Conservation (phyloP, 2,797 vertebrate species). For the Pterois miles region DNA sequence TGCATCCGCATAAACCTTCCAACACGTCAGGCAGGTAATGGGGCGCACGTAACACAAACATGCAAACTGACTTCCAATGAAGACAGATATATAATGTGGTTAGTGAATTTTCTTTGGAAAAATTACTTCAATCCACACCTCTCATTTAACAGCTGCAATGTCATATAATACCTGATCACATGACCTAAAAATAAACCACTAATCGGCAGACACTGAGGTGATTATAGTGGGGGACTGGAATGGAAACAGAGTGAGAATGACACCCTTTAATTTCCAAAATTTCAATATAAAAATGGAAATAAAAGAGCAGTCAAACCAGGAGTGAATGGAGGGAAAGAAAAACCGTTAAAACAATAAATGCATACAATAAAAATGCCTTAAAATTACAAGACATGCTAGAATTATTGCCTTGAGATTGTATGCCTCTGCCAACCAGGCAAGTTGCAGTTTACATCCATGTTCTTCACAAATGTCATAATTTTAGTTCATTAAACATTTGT, state of each 20-base stretch:
- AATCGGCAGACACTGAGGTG: rapidly evolving
- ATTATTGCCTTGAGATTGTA: no score
- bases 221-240: background rate
- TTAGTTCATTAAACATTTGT: no score
- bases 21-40: background rate
- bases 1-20: background rate
- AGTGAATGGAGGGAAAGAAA: background rate
- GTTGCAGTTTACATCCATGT: no score
- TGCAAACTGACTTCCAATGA: background rate
- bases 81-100: background rate
- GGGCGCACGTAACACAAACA: background rate
- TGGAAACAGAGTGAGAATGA: background rate
- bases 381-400: background rate
- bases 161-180: background rate
- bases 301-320: background rate
- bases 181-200: background rate
- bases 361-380: background rate
- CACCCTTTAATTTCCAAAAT: background rate
- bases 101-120: background rate
- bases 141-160: background rate
- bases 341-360: background rate
- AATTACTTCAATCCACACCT: background rate
- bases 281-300: background rate
- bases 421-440: no score
- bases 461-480: no score